Conservation (phyloP, 2,888 invertebrate genomes). For the Ophion obscuratus region DNA sequence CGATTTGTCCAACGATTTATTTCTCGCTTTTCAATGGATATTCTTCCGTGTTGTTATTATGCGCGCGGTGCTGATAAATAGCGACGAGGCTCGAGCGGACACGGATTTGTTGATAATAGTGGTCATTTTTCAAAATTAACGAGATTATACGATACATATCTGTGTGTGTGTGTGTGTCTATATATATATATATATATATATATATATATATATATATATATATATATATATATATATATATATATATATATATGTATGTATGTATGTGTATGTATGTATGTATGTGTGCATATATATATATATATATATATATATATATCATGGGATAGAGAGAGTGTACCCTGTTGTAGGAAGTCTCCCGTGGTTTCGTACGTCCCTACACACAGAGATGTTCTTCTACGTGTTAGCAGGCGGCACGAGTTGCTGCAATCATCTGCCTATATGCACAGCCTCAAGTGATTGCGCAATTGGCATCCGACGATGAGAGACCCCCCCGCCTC, state of each 20-base stretch:
- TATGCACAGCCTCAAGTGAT: constrained; percentile 61
- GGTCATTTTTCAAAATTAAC: constrained; percentile 55
- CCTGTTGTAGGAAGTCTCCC: constrained; percentile 64
- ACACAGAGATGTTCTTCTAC: constrained; percentile 13
- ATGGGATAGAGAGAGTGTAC: not conserved
- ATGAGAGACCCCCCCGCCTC: constrained; percentile 66
- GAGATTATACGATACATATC: constrained; percentile 28
- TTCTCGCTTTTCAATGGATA: not conserved
- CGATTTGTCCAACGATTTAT: constrained; percentile 50
- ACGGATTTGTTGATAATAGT: constrained; percentile 29
- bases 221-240: not conserved
- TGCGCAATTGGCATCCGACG: constrained; percentile 71
- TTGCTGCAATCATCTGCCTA: constrained; percentile 55
- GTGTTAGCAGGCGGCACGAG: constrained; percentile 44
- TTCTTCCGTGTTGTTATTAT: constrained; percentile 38
- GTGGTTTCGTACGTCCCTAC: not conserved
- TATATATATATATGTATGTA: no score
- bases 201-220: no score
- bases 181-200: no score
- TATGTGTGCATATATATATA: no score
- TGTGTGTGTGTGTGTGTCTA: not conserved
- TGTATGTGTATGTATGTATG: no score
- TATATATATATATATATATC: no score
- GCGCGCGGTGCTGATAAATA: constrained; percentile 38
- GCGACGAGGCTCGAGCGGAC: not conserved